Conservation (phyloP, 2,113 vertebrate species). For the Myotis brandtii region DNA sequence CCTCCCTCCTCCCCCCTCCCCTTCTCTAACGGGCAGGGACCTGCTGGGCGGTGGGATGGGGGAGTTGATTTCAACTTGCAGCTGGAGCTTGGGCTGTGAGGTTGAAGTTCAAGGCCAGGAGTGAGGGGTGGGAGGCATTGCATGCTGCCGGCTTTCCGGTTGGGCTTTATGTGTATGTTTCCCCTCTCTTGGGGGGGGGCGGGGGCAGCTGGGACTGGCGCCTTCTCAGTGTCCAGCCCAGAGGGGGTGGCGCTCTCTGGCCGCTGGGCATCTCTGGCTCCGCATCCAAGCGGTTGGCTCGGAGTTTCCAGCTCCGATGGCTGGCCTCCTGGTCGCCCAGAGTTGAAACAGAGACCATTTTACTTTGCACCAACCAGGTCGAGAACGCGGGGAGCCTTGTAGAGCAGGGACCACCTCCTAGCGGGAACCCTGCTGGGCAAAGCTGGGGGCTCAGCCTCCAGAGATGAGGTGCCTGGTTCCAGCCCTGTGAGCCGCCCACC, state of each 20-base stretch:
- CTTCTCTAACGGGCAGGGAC: neutral
- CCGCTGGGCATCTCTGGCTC: neutral
- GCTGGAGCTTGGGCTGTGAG: neutral
- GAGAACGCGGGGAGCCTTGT: neutral
- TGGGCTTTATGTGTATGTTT: neutral
- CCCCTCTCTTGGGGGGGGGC: neutral
- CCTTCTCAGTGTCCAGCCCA: neutral
- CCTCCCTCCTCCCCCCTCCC: neutral
- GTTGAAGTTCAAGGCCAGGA: neutral
- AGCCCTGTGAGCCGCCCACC: neutral
- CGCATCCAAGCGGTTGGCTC: constrained; percentile 28
- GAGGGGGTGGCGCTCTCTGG: constrained; percentile 41
- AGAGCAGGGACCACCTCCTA: neutral
- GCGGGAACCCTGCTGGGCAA: neutral
- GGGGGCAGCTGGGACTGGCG: neutral
- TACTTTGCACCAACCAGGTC: neutral
- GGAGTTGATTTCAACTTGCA: constrained; percentile 36
- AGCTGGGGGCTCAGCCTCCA: neutral
- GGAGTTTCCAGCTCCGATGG: constrained; percentile 14
- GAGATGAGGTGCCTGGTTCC: neutral
- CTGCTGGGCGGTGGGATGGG: neutral
- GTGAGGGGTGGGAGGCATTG: too few species aligned
- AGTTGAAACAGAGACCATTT: constrained; percentile 20
- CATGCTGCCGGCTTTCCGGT: neutral
- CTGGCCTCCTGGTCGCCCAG: neutral